Evolutionary conservation across 2,113 vertebrate species (phyloP), one percentile per base, ranked within the genome.

Genomic region (Malurus melanocephalus): DNA sequence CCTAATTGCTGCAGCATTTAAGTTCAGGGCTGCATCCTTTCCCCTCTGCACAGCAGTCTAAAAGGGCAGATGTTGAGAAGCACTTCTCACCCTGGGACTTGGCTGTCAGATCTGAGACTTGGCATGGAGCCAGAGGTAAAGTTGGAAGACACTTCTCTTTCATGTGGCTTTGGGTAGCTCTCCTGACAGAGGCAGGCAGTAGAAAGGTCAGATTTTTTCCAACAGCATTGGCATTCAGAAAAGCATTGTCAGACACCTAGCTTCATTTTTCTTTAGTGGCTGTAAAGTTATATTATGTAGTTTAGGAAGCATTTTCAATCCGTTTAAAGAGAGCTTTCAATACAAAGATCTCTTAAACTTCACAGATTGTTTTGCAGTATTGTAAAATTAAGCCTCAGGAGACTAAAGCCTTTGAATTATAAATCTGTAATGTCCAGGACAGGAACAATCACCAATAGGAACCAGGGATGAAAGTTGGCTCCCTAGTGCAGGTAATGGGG

Each of bases 401-500:
- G 22, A 43, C 28, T 40, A 56, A 56, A 82, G 26, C 7, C 3
- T 2, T 35, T 51, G 56, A 92, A 60, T 13, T 56, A 26, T 46
- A 79, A 49, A 84, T 56, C 57, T 53, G 9, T 48, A 38, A 32
- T 16, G 42, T 61, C 61, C 57, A 81, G 27, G 30, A 53, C 8
- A 17, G 7, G 23, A 77, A 23, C 27, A 77, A 43, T 19, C 1
- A 0, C 24, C 43, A 51, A 1, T 6, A 8, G n/a, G 32, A 87
- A 68, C 56, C 13, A 51, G 17, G 14, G 23, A 42, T 35, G 43
- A 64, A 77, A 80, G 6, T 1, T 69, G 21, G 9, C 19, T 91
- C 9, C 5, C 3, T 38, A 66, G 9, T 9, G 10, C 1, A 1
- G 27, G 35, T 0, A 0, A 11, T 65, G 24, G 35, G 35, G 72